Base-by-base conservation (phyloP, 2,888 invertebrate species). In the Unio delphinus region DNA sequence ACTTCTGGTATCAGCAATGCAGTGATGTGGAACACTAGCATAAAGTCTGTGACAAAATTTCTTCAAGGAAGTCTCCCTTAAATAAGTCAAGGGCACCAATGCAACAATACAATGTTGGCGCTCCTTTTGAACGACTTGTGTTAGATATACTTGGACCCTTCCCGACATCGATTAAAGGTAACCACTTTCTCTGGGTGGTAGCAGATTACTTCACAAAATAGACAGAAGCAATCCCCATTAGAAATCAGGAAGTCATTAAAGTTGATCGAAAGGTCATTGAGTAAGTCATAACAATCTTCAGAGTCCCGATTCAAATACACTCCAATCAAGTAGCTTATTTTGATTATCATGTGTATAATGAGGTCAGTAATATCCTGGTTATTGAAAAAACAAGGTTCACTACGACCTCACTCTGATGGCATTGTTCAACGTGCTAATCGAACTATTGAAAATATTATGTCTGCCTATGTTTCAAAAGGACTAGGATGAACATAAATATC, bases 401-500 rank as follows among this genome's bases (percentile, higher is more conserved):
- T 72, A 59, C 66, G 68, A 63, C 72, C 69, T 18, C 34, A 66
- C 57, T 67, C 68, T 34, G 67, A 75, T 59, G 73, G 68, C n/a
- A 54, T 72, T 45, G 57, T 72, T 15, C 68, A 75, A 26, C 65
- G 72, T 4, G 62, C 63, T 17, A 75, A 75, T 56, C 56, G 71
- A 20, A 69, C 73, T 6, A 45, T 69, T 34, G 61, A 67, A 18
- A 64, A 70, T 54, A 69, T 68, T 68, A 54, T 70, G 8, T 55
- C 66, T 56, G 56, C 65, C 26, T 75, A 70, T 67, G 69, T 68
- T 8, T 67, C 55, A 34, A 71, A 73, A 23, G 58, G 71, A 73
- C 57, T 75, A 68, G 70, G 72, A 75, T 65, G 72, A 61, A n/a
- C 68, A 70, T 62, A 34, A 72, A 45, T 70, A 68, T 15, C 68